A percentile compares a stretch with the other conserved stretches of the same genome.
Evolutionary conservation across 2,797 vertebrate species (phyloP).

Genomic region (Onychomys arenicola): DNA sequence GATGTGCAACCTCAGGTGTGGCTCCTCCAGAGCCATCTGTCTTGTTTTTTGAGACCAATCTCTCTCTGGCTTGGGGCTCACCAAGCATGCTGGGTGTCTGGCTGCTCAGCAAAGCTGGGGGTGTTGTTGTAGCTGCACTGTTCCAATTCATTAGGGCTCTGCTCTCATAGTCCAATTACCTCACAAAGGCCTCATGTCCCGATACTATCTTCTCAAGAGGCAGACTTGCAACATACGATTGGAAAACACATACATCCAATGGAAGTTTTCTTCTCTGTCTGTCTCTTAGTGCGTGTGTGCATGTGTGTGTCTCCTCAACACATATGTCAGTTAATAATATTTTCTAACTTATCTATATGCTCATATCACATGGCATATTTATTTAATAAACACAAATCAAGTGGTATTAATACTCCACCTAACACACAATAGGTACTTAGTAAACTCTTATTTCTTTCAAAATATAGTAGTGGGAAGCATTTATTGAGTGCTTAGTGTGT

Average conservation of each 20-base stretch:
- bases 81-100: neutral
- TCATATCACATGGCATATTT: neutral
- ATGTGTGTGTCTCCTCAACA: neutral
- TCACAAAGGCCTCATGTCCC: neutral
- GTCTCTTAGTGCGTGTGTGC: neutral
- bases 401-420: neutral
- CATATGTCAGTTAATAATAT: neutral
- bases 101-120: neutral
- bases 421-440: neutral
- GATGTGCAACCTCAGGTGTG: neutral
- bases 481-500: neutral
- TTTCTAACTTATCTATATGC: neutral
- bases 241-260: too few species aligned
- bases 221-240: neutral
- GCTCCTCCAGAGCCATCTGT: neutral
- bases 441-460: constrained; percentile 5
- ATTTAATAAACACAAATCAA: constrained; percentile 37
- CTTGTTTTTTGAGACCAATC: neutral
- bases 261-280: neutral
- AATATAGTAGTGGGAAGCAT: neutral
- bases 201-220: neutral
- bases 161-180: too few species aligned
- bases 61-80: neutral
- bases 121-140: too few species aligned
- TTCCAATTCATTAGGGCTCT: neutral